Evolutionary conservation across 2,888 invertebrate species (phyloP).

Genomic region (Tuberolachnus salignus): DNA sequence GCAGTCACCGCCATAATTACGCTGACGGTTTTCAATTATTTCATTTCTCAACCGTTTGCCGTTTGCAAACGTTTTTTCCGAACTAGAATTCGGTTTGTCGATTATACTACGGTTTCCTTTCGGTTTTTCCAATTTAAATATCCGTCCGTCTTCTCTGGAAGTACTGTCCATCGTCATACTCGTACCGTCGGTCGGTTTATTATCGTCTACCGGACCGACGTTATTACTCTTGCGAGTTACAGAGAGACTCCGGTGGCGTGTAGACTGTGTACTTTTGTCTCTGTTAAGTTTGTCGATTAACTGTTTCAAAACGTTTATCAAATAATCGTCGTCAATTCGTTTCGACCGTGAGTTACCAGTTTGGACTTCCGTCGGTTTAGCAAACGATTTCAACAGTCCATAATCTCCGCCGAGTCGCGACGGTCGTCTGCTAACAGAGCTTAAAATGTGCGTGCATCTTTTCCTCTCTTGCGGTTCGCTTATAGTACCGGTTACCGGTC

Average conservation of each 20-base stretch:
- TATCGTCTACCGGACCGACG: not conserved
- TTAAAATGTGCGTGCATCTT: not conserved
- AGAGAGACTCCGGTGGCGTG: not conserved
- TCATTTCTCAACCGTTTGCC: constrained; percentile 25
- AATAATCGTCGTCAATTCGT: constrained; percentile 17
- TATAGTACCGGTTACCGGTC: constrained; percentile 17
- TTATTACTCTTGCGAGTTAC: not conserved
- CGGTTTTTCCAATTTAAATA: constrained; percentile 27
- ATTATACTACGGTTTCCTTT: constrained; percentile 14
- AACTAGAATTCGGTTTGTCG: constrained; percentile 8
- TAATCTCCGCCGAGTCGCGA: not conserved
- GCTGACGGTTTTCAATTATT: not conserved
- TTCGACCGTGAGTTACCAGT: not conserved
- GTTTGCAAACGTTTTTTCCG: constrained; percentile 33
- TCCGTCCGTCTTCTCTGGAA: constrained; percentile 3
- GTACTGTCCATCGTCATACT: not conserved
- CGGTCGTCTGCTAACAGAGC: not conserved
- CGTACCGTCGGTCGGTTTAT: not conserved
- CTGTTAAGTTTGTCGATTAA: constrained; percentile 34
- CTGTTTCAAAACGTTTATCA: constrained; percentile 26
- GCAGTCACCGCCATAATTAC: not conserved
- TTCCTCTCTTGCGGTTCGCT: constrained; percentile 29
- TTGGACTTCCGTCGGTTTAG: not conserved
- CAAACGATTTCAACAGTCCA: not conserved
- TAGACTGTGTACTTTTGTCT: not conserved